A percentile compares a stretch with the other conserved stretches of the same genome.
Evolutionary conservation across 2,888 invertebrate species (phyloP).

Genomic region (Drosophila affinis): DNA sequence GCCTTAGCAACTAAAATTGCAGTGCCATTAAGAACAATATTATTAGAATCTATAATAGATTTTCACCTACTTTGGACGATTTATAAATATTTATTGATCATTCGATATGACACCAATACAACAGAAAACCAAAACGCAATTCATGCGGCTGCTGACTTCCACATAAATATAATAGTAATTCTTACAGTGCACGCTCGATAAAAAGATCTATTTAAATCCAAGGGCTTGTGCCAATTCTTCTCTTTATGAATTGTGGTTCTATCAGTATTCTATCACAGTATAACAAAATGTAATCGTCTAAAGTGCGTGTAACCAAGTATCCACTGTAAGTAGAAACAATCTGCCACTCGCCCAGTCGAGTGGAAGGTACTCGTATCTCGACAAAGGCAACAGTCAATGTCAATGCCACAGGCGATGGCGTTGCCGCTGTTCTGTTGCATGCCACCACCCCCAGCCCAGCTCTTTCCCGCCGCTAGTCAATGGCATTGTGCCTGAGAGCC

Average conservation of each 20-base stretch:
- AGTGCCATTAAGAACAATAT: background rate
- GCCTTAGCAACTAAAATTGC: background rate
- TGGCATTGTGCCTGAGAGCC: conserved; percentile 1
- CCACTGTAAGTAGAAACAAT: background rate
- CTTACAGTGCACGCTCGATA: background rate
- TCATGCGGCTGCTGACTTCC: background rate
- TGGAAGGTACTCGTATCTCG: conserved; percentile 3
- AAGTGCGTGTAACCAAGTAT: background rate
- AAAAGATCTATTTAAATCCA: too few relatives aligned
- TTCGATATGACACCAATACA: background rate
- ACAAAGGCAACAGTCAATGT: conserved; percentile 25
- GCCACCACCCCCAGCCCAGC: background rate
- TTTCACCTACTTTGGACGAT: background rate
- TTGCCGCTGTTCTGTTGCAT: background rate
- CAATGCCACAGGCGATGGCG: conserved; percentile 25
- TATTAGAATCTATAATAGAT: background rate
- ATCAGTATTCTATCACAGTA: background rate
- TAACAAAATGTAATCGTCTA: too few relatives aligned
- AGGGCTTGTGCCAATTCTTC: too few relatives aligned
- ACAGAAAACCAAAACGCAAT: background rate
- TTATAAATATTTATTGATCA: background rate
- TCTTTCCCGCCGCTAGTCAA: conserved; percentile 15
- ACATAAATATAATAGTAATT: background rate
- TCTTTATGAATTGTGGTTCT: background rate
- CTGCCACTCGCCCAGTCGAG: background rate